A percentile compares a stretch with the other conserved stretches of the same genome.
Conservation (phyloP, 2,797 vertebrate genomes). For the Neosilurus mollespiculum region DNA sequence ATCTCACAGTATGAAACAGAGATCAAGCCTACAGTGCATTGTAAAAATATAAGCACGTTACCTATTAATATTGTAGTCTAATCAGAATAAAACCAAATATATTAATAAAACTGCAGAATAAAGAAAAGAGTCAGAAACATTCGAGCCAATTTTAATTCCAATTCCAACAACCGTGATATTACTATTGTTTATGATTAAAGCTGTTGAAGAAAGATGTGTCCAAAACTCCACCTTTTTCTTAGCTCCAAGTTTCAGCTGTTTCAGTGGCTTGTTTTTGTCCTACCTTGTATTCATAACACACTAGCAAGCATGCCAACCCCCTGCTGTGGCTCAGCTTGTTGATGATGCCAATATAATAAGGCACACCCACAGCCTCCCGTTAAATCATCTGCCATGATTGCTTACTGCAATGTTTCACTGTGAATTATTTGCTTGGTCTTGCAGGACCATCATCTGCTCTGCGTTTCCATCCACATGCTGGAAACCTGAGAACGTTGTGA, state of each 20-base stretch:
- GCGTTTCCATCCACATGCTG: neutral
- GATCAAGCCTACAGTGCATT: neutral
- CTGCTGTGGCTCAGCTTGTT: neutral
- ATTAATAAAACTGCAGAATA: neutral
- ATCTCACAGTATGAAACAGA: no score
- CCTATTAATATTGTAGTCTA: no score
- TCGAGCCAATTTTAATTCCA: neutral
- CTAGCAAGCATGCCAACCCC: neutral
- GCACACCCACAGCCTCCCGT: neutral
- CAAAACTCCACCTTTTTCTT: slow-evolving; percentile 1
- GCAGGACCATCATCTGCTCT: neutral
- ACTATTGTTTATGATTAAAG: neutral
- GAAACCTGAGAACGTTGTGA: slow-evolving; percentile 2
- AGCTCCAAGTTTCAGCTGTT: neutral
- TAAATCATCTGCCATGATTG: neutral
- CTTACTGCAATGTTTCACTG: neutral
- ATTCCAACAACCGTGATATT: neutral
- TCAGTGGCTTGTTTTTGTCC: neutral
- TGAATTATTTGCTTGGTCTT: neutral
- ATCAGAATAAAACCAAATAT: neutral
- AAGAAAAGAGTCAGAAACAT: neutral
- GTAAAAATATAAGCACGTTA: neutral
- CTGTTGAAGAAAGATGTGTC: neutral
- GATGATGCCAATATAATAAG: slow-evolving; percentile 2
- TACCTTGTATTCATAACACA: neutral